Evolutionary conservation across 30 jellyfish, hydroid and myxozoan genomes (phyloP), one percentile per base, ranked within the genome.

Genomic region (Morbakka virulenta): DNA sequence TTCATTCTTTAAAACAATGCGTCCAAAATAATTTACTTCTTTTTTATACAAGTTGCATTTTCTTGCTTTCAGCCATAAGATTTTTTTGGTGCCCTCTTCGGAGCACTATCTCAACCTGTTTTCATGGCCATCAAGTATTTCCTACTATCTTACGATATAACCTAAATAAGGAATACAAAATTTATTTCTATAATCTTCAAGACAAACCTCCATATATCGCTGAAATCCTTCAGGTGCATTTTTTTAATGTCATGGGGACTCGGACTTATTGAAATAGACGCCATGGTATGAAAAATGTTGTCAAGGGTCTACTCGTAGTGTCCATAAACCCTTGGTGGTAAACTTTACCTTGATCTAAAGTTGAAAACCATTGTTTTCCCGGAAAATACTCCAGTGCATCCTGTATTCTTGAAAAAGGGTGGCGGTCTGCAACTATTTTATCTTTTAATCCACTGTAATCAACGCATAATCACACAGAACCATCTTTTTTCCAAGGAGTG

Each of bases 231-330:
- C 80, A 2, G 82, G 82, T 67, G 79, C 14, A 49, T 48, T 57
- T 70, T n/a, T 12, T 35, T 69, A 65, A 65, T 4, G 52, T 82
- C 12, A 70, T 4, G 4, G 82, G 82, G 50, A 70, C 25, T 26
- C 82, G 11, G 4, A 35, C 48, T 34, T 49, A 70, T 33, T 70
- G 35, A 17, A 4, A 70, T n/a, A 70, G 48, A 9, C 52, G 82
- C 82, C 80, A 70, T 4, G 82, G 82, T 4, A 82, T 70, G 4
- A 22, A 41, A 70, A 70, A 35, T 11, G 82, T 82, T 11, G 82
- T 48, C 82, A 35, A 4, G 4, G 47, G n/a, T 28, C 82, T 12
- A 36, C n/a, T 6, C 82, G 47, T 82, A 35, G 28, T 17, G 50
- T 70, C 82, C 28, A 70, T 28, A 65, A 23, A 65, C 11, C 77